Base-by-base conservation (phyloP, 2,113 vertebrate species). In the Notothenia coriiceps region DNA sequence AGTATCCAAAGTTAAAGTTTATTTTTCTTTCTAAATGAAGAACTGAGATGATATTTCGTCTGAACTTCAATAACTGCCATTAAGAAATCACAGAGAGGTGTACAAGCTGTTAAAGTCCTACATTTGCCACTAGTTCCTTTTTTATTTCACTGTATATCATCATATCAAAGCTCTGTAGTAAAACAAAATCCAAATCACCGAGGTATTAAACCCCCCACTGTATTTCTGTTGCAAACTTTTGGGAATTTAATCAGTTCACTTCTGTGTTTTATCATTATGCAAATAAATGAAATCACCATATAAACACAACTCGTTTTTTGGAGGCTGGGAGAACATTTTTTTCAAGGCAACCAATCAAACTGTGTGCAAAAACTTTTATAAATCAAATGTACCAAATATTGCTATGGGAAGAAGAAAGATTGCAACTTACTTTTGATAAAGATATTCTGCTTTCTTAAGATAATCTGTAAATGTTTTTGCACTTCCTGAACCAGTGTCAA, bases 201-300 rank as follows among this genome's bases (percentile, higher is more conserved):
- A 46, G 6, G 17, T 61, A 35, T 47, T 70, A 55, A 79, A 72
- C 4, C 33, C 6, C 5, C 5, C 18, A 6, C 15, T 4, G 14
- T 54, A 49, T 56, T 29, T 15, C 13, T 15, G 17, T 11, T 2
- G 18, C 33, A 70, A 50, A 46, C 69, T 44, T 9, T 52, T 35
- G 47, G 47, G 1, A 2, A 20, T 52, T 18, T 29, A 18, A 40
- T 55, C 35, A 40, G 35, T 72, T 29, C 29, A 25, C 14, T 40
- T 40, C 35, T 40, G 51, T 70, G 44, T 47, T 77, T 71, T 54
- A 70, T 72, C 11, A 4, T 61, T 51, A 14, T 17, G 25, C 60
- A 43, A 66, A 50, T 44, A 65, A 72, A 51, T 15, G 1, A 29
- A 20, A 10, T 60, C 4, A 22, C 13, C 1, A 67, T 56, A 66